These are phyloP conservation scores for Catocala nupta DNA, from an alignment of 2,888 invertebrate genomes.

Conservation along the genomic window DNA sequence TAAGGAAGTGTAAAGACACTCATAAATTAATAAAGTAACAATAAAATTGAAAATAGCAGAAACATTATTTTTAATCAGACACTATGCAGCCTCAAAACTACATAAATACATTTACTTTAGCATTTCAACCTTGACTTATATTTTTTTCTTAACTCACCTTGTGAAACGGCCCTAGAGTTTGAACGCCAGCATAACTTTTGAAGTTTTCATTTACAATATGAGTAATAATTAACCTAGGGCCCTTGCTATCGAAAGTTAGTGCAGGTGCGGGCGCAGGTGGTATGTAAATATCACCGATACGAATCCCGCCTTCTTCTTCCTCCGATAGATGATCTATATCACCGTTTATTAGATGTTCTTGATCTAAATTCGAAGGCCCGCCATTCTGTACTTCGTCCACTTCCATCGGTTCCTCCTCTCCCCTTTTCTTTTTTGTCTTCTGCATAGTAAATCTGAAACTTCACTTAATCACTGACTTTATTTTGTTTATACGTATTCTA, in stretches of 20 bases:
- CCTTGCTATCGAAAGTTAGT: conserved; percentile 90
- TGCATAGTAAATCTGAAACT: conserved; percentile 55
- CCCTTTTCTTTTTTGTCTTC: conserved; percentile 65
- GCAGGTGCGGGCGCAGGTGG: conserved; percentile 92
- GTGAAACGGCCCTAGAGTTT: conserved; percentile 97
- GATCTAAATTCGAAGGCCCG: conserved; percentile 42
- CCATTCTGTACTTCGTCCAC: conserved; percentile 65
- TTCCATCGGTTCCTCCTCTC: conserved; percentile 76
- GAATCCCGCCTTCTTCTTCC: conserved; percentile 91
- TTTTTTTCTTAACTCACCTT: conserved; percentile 88
- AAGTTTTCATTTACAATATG: conserved; percentile 97
- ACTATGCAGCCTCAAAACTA: too few species aligned
- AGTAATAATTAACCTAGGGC: conserved; percentile 95
- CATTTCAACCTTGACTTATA: background rate
- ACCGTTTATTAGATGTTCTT: conserved; percentile 55
- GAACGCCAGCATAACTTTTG: conserved; percentile 97
- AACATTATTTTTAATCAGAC: too few species aligned
- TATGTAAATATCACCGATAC: conserved; percentile 94
- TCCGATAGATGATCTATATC: conserved; percentile 80
- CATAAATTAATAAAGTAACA: background rate
- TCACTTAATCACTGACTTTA: background rate
- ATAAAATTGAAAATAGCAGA: background rate
- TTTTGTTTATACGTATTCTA: background rate
- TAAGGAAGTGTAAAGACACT: too few species aligned
- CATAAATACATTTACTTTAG: too few species aligned